Evolutionary conservation across 2,113 vertebrate genomes (phyloP).

Genomic region (Charina bottae): DNA sequence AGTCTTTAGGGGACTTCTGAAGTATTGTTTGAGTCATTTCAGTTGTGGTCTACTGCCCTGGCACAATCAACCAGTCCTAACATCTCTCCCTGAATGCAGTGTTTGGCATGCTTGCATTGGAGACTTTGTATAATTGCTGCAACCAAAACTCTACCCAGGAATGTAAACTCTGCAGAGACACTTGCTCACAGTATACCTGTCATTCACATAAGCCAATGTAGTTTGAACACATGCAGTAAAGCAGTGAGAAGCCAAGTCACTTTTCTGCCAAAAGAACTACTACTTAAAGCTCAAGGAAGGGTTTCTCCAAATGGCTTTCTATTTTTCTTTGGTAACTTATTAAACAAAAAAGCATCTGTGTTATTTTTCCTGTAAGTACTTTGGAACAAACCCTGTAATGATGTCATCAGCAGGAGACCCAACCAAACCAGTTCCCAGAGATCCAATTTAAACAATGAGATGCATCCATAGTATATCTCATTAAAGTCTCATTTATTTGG

Average conservation of each 20-base stretch:
- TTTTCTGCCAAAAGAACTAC: constrained; percentile 54
- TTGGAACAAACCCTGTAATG: constrained; percentile 52
- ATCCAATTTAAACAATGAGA: constrained; percentile 12
- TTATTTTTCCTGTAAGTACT: constrained; percentile 33
- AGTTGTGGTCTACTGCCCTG: constrained; percentile 67
- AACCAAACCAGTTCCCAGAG: constrained; percentile 17
- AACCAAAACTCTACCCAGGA: constrained; percentile 62
- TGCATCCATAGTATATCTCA: neutral
- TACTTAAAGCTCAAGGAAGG: constrained; percentile 52
- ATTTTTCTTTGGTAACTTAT: constrained; percentile 30
- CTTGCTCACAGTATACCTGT: constrained; percentile 62
- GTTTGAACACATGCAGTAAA: constrained; percentile 69
- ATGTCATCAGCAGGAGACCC: constrained; percentile 14
- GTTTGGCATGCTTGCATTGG: constrained; percentile 51
- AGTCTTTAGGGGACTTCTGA: constrained; percentile 34
- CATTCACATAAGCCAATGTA: constrained; percentile 62
- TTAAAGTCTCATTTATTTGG: constrained; percentile 11
- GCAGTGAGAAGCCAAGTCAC: constrained; percentile 56
- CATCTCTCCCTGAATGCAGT: constrained; percentile 52
- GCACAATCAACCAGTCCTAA: constrained; percentile 47
- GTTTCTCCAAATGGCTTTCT: constrained; percentile 15
- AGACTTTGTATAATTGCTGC: constrained; percentile 65
- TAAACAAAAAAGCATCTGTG: constrained; percentile 63
- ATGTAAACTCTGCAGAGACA: constrained; percentile 65
- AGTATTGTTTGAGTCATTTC: constrained; percentile 40